These are phyloP conservation scores for Megatriorchis doriae DNA, from an alignment of 2,113 vertebrate species.

Conservation along the genomic window DNA sequence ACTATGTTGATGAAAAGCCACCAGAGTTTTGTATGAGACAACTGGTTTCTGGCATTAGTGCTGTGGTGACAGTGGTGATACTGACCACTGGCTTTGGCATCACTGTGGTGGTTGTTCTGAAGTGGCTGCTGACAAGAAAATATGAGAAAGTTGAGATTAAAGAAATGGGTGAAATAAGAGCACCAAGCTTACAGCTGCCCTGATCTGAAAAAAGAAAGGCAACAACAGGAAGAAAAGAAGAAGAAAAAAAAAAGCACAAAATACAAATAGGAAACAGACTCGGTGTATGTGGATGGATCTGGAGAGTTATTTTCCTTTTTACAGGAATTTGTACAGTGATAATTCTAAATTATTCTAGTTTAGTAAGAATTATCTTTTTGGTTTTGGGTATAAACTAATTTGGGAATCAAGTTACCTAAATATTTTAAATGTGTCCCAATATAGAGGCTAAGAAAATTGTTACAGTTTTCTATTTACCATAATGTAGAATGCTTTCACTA, in stretches of 20 bases:
- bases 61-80: constrained; percentile 79
- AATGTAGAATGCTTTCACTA: neutral
- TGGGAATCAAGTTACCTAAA: neutral
- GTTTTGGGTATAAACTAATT: neutral
- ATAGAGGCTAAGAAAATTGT: neutral
- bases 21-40: constrained; percentile 80
- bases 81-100: constrained; percentile 71
- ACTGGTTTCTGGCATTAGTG: constrained; percentile 77
- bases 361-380: neutral
- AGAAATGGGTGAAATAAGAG: constrained; percentile 76
- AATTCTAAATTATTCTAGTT: neutral
- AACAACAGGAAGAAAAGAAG: neutral
- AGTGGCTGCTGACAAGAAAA: constrained; percentile 39
- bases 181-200: neutral
- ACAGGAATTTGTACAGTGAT: neutral
- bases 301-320: neutral
- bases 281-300: neutral
- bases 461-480: neutral
- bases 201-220: neutral
- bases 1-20: constrained; percentile 80
- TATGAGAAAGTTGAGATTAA: constrained; percentile 78
- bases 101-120: constrained; percentile 72
- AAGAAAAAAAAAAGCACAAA: neutral
- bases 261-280: neutral
- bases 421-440: neutral